These are phyloP conservation scores for Zhuqinia jingwanae DNA, from an alignment of 2,888 invertebrate species.

Conservation along the genomic window DNA sequence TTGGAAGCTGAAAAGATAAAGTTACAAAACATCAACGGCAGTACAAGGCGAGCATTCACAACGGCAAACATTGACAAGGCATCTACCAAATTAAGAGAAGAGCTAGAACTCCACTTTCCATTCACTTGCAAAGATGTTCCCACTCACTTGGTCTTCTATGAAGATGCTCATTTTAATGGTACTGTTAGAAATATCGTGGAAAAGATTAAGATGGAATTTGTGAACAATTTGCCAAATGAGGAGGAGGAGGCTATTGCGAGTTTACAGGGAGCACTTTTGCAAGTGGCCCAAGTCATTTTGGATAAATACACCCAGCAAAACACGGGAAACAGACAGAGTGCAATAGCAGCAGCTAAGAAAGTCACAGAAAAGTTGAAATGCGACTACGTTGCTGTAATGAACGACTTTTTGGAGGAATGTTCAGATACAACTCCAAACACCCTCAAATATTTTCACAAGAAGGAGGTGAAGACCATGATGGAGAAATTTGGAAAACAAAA, in stretches of 20 bases:
- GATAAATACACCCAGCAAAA: not conserved
- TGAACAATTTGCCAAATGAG: not conserved
- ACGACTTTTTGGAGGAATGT: not conserved
- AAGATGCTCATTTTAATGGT: not conserved
- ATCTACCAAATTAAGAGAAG: not conserved
- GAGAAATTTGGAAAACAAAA: not conserved
- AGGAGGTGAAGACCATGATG: not conserved
- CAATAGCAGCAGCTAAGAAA: not conserved
- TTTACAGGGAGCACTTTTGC: not conserved
- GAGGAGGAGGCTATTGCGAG: not conserved
- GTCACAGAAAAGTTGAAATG: not conserved
- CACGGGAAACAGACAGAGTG: not conserved
- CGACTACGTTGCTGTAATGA: not conserved
- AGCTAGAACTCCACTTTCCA: not conserved
- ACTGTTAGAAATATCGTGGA: not conserved
- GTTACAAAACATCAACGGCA: not conserved
- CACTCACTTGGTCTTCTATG: not conserved
- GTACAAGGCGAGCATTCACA: too few relatives aligned
- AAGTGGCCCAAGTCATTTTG: not conserved
- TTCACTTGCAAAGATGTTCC: not conserved
- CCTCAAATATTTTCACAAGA: not conserved
- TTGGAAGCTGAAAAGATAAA: not conserved
- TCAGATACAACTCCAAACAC: not conserved
- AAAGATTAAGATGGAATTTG: not conserved
- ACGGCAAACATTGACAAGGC: not conserved